Base-by-base conservation (phyloP, 2,113 vertebrate species). In the Blennius ocellaris region DNA sequence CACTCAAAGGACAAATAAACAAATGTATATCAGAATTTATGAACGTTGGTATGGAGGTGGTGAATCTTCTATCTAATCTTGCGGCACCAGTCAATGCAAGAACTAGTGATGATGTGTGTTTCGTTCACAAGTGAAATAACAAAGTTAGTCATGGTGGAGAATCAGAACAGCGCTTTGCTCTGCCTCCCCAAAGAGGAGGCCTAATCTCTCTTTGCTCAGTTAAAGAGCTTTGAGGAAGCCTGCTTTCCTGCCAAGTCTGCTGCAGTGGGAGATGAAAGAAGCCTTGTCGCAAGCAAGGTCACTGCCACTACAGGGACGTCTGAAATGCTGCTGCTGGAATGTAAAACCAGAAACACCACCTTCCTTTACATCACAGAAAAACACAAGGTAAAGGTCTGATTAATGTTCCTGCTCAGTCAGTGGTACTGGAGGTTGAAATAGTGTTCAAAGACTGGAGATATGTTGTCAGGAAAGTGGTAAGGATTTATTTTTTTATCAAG, bases 191-290 rank as follows among this genome's bases (percentile, higher is more conserved):
- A 84, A 87, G 78, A 85, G 59, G 82, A 73, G 64, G 56, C 72
- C 72, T 88, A 86, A 88, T 92, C 89, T 88, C 78, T 90, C 89
- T 84, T 86, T 89, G 80, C 80, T 70, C 87, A 87, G 78, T 83
- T 90, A 90, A 92, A 92, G 87, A 87, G 90, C 85, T 92, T 90
- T 86, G 69, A 85, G 75, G 85, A 89, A 84, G 83, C 69, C 62
- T 81, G 81, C 78, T 63, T 86, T 79, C 75, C 82, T 90, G 82
- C 81, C 85, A 84, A 73, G 66, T 72, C 64, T 65, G 63, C 74
- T 81, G 90, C 87, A 84, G 83, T 56, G 60, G 76, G 83, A 88
- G 78, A 89, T 92, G 82, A 92, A 82, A 91, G 77, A 81, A 30
- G 80, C 71, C 71, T 70, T 54, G 80, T 85, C 68, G 86, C 68